These are phyloP conservation scores for Brachycybe producta DNA, from an alignment of 2,888 invertebrate genomes.

Conservation along the genomic window DNA sequence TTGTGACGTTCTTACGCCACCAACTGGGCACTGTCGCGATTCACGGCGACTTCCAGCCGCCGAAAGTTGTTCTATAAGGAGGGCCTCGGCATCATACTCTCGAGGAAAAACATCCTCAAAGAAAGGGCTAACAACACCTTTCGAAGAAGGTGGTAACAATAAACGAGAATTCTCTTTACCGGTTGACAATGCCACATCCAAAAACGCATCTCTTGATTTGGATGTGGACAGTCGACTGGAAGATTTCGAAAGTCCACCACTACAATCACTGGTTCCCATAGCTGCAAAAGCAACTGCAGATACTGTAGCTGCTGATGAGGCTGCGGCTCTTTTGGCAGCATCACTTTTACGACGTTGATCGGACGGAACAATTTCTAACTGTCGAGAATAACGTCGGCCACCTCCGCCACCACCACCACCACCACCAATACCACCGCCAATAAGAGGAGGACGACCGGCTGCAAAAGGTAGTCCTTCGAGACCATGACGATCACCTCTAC, in stretches of 20 bases:
- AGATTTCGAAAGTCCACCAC: neutral
- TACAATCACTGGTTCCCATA: constrained; percentile 5
- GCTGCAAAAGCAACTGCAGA: neutral
- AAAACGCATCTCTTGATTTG: neutral
- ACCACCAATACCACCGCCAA: neutral
- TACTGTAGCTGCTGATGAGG: constrained; percentile 4
- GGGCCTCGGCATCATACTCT: constrained; percentile 5
- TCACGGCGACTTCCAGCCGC: constrained; percentile 8
- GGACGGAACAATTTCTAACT: constrained; percentile 12
- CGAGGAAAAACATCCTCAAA: constrained; percentile 9
- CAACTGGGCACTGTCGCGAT: neutral
- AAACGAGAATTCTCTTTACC: constrained; percentile 6
- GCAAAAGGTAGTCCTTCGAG: neutral
- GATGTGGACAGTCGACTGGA: neutral
- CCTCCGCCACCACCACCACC: constrained; percentile 1
- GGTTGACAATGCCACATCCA: neutral
- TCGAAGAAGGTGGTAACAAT: constrained; percentile 2
- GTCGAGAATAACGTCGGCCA: constrained; percentile 15
- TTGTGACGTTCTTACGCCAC: neutral
- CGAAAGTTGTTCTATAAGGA: neutral
- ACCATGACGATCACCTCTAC: neutral
- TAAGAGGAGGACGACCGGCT: neutral
- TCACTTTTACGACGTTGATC: constrained; percentile 16
- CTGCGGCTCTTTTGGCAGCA: constrained; percentile 3
- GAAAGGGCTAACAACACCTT: no score